These are phyloP conservation scores for Nemurella pictetii DNA, from an alignment of 2,888 invertebrate genomes.

Conservation along the genomic window DNA sequence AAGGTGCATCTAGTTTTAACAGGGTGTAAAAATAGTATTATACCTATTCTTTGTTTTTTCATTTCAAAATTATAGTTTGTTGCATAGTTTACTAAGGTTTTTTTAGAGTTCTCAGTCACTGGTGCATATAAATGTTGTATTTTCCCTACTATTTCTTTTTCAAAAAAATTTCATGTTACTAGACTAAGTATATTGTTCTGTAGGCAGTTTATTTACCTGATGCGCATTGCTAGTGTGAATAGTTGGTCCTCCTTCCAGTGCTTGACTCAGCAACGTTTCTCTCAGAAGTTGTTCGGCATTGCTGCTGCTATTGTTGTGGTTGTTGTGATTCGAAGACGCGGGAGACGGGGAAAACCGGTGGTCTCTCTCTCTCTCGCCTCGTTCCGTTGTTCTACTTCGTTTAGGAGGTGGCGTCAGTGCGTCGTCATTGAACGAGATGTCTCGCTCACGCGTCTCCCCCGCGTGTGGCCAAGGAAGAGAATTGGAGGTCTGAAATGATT, in stretches of 20 bases:
- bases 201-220: conserved; percentile 41
- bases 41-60: no score
- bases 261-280: conserved; percentile 74
- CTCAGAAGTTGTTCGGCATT: conserved; percentile 61
- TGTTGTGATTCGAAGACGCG: conserved; percentile 39
- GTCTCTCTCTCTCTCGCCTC: conserved; percentile 41
- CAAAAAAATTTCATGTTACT: no score
- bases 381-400: conserved; percentile 65
- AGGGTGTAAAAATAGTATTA: no score
- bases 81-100: no score
- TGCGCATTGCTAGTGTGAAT: conserved; percentile 56
- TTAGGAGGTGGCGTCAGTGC: conserved; percentile 68
- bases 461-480: conserved; percentile 65
- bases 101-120: no score
- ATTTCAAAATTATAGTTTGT: no score
- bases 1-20: no score
- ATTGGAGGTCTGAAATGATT: conserved; percentile 57
- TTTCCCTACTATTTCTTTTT: no score
- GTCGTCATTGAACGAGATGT: conserved; percentile 52
- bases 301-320: conserved; percentile 43
- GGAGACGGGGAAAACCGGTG: conserved; percentile 51
- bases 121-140: no score
- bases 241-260: conserved; percentile 73
- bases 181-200: no score
- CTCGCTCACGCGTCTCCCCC: conserved; percentile 42